Conservation (phyloP, 2,888 invertebrate genomes). For the Cyaniris semiargus region DNA sequence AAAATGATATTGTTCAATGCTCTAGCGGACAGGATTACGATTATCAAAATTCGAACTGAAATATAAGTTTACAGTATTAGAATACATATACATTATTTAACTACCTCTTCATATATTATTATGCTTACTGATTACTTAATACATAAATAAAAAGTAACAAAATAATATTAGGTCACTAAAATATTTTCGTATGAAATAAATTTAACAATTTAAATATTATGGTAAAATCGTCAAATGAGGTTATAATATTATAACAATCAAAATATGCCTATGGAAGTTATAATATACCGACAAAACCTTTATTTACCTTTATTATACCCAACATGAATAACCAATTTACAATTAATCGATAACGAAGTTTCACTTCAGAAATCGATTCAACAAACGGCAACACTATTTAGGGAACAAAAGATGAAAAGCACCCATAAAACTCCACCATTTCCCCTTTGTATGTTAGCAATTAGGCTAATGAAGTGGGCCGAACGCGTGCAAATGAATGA, state of each 20-base stretch:
- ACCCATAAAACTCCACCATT: slow-evolving; percentile 72
- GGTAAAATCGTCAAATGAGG: too few species aligned
- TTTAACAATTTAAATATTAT: too few species aligned
- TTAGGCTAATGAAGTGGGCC: slow-evolving; percentile 77
- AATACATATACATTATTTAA: not conserved
- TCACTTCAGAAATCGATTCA: slow-evolving; percentile 31
- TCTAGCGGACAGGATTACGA: not conserved
- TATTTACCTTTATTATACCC: not conserved
- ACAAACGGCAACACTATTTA: slow-evolving; percentile 43
- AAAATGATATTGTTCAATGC: slow-evolving; percentile 17
- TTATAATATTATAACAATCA: too few species aligned
- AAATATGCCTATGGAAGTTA: not conserved
- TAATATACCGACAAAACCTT: too few species aligned
- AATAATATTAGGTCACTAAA: too few species aligned
- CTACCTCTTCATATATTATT: not conserved
- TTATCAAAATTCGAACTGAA: not conserved
- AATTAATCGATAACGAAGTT: slow-evolving; percentile 27
- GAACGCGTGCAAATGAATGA: slow-evolving; percentile 67
- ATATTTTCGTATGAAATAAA: too few species aligned
- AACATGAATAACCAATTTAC: slow-evolving; percentile 1
- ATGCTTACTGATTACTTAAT: too few species aligned
- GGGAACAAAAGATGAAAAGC: slow-evolving; percentile 70
- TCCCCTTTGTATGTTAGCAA: slow-evolving; percentile 72
- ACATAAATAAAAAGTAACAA: too few species aligned
- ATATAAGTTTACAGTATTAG: not conserved